These are phyloP conservation scores for Mormoops blainvillei DNA, from an alignment of 2,113 vertebrate genomes.

Conservation along the genomic window DNA sequence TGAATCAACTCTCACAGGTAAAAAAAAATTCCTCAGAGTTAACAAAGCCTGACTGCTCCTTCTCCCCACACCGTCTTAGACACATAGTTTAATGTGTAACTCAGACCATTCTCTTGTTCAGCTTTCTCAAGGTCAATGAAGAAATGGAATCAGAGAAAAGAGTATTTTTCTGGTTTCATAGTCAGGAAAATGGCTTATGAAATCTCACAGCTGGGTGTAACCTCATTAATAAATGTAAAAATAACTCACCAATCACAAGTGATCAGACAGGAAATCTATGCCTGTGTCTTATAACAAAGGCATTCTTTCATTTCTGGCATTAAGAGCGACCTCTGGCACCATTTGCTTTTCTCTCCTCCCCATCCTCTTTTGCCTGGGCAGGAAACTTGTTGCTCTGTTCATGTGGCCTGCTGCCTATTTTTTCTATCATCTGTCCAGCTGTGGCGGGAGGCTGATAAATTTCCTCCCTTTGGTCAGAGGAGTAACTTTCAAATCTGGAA, in stretches of 20 bases:
- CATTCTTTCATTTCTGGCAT: background rate
- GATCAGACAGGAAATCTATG: background rate
- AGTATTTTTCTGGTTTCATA: background rate
- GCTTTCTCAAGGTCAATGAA: slow-evolving; percentile 48
- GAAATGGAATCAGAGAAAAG: background rate
- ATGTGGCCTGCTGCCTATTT: background rate
- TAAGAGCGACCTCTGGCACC: background rate
- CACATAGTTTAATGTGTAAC: slow-evolving; percentile 38
- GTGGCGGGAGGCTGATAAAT: background rate
- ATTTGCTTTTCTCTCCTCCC: background rate
- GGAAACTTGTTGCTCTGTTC: background rate
- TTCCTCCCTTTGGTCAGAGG: background rate
- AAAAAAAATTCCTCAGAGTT: background rate
- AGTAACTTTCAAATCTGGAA: background rate
- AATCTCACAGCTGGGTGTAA: background rate
- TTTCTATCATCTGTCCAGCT: background rate
- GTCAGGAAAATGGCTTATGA: slow-evolving; percentile 11
- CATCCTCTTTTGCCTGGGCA: background rate
- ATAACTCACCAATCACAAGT: slow-evolving; percentile 22
- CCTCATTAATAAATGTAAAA: slow-evolving; percentile 44
- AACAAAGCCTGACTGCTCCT: background rate
- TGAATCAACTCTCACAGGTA: background rate
- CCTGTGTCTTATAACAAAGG: background rate
- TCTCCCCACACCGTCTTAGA: background rate
- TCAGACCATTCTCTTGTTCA: background rate